Conservation (phyloP, 35 echinoderm and acorn worm genomes). For the Diadema setosum region DNA sequence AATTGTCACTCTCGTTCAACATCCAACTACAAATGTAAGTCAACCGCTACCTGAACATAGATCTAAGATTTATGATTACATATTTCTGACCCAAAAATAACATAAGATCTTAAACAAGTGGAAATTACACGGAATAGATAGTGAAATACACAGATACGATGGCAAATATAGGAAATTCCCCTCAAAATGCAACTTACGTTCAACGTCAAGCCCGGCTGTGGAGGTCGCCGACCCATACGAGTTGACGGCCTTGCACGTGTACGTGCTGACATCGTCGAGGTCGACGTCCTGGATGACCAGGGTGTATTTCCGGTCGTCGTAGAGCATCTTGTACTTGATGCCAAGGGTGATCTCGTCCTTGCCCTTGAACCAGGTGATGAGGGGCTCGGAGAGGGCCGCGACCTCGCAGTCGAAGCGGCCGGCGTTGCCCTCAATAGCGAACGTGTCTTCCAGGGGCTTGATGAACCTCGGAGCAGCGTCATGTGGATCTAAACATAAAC, state of each 20-base stretch:
- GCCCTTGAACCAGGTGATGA: conserved; percentile 80
- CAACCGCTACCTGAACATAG: not conserved
- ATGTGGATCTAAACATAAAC: conserved; percentile 37
- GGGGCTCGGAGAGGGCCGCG: conserved; percentile 79
- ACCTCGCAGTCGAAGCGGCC: conserved; percentile 97
- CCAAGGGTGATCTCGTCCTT: conserved; percentile 53
- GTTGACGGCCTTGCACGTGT: conserved; percentile 83
- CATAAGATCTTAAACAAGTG: not conserved
- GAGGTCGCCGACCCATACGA: conserved; percentile 88
- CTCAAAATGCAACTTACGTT: conserved; percentile 63
- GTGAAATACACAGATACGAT: too few relatives aligned
- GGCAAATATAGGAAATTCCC: too few relatives aligned
- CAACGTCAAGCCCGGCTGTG: conserved; percentile 66
- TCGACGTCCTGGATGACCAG: conserved; percentile 84
- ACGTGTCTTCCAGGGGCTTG: conserved; percentile 48
- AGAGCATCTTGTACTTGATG: conserved; percentile 99
- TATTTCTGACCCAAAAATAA: not conserved
- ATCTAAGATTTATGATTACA: not conserved
- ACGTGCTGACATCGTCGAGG: conserved; percentile 81
- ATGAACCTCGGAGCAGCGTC: conserved; percentile 95
- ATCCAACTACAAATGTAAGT: not conserved
- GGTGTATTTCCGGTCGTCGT: conserved; percentile 96
- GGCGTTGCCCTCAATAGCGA: conserved; percentile 81
- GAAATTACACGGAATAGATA: too few relatives aligned
- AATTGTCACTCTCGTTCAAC: too few relatives aligned